A percentile compares a stretch with the other conserved stretches of the same genome.
These are phyloP conservation scores for Oligia latruncula DNA, from an alignment of 2,888 invertebrate genomes.

Conservation along the genomic window DNA sequence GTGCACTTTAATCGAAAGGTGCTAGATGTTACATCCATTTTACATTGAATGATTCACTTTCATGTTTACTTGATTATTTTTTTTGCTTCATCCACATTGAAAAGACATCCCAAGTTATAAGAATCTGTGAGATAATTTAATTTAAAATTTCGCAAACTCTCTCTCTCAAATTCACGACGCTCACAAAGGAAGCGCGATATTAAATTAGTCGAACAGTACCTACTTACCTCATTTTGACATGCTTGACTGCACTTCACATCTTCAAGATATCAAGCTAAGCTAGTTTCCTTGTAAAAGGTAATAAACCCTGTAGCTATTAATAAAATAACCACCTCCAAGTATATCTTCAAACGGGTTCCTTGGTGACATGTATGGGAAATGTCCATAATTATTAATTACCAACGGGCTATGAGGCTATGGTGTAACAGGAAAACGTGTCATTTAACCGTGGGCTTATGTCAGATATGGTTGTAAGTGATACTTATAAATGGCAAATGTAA, in stretches of 20 bases:
- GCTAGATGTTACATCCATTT: too few relatives aligned
- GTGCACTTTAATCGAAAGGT: too few relatives aligned
- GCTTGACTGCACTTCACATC: not conserved
- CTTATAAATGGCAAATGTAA: conserved; percentile 9
- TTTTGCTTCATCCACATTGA: too few relatives aligned
- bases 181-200: not conserved
- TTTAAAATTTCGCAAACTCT: not conserved
- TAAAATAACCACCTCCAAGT: conserved; percentile 27
- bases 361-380: conserved; percentile 32
- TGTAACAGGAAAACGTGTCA: conserved; percentile 44
- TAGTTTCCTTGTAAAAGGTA: conserved; percentile 3
- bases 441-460: conserved; percentile 33
- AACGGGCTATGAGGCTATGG: not conserved
- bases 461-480: conserved; percentile 19
- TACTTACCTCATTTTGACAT: not conserved
- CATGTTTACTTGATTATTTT: too few relatives aligned
- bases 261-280: not conserved
- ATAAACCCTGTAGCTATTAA: conserved; percentile 26
- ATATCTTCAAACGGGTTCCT: conserved; percentile 29
- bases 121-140: not conserved
- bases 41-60: too few relatives aligned
- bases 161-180: not conserved
- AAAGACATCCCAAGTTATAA: not conserved
- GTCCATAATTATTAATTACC: conserved; percentile 34
- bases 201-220: not conserved